Percentiles rank a stretch among this genome's conserved stretches.
These are phyloP conservation scores for Misgurnus anguillicaudatus DNA, from an alignment of 2,113 vertebrate species.

Conservation along the genomic window DNA sequence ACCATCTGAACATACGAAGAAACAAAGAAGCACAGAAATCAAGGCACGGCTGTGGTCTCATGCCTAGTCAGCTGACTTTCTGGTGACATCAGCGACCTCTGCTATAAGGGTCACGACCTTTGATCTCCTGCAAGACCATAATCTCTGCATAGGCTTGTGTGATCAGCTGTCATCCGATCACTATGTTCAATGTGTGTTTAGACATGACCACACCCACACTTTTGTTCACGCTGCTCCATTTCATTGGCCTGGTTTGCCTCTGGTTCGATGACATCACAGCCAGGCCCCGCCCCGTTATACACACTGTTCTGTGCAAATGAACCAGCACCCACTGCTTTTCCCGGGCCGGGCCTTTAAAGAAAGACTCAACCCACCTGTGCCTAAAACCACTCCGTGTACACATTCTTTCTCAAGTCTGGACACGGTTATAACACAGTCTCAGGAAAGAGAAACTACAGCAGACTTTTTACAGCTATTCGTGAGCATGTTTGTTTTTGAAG, in stretches of 20 bases:
- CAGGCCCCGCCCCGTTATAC: slow-evolving; percentile 54
- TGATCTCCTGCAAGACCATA: slow-evolving; percentile 40
- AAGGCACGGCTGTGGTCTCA: slow-evolving; percentile 7
- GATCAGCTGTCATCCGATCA: slow-evolving; percentile 39
- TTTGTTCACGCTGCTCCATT: slow-evolving; percentile 35
- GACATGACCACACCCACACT: slow-evolving; percentile 47
- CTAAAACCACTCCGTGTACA: neutral
- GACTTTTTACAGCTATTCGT: neutral
- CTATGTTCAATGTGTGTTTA: neutral
- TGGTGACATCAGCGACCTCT: slow-evolving; percentile 38
- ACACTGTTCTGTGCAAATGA: neutral
- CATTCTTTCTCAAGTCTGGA: slow-evolving; percentile 38
- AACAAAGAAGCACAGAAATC: too few species aligned
- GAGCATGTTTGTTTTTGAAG: neutral
- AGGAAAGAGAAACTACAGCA: neutral
- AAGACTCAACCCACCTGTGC: slow-evolving; percentile 26
- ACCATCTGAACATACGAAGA: too few species aligned
- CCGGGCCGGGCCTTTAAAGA: slow-evolving; percentile 36
- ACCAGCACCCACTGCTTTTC: neutral
- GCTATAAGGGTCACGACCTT: slow-evolving; percentile 46
- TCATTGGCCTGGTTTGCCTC: neutral
- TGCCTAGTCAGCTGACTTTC: slow-evolving; percentile 31
- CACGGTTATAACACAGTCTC: neutral
- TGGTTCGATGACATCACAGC: slow-evolving; percentile 58
- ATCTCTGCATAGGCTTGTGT: neutral